phyloP scores from a whole-genome alignment of 2,113 vertebrate genomes.

The Aegithalos caudatus region DNA sequence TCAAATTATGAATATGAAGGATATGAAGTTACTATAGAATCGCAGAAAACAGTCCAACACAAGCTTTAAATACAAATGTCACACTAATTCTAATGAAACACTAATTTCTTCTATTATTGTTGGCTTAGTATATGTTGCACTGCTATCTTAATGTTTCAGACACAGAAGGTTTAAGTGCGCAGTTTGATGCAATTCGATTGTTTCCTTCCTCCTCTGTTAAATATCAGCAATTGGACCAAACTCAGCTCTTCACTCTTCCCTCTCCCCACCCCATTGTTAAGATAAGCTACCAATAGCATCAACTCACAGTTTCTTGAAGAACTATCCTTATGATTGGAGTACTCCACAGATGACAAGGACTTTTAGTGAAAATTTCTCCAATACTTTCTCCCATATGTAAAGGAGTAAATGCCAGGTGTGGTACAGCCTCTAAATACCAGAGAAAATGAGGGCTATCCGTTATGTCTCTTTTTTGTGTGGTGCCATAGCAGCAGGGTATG shows the following conservation, averaged over 20 bases:
- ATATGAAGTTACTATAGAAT: not conserved
- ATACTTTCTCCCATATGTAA: not conserved
- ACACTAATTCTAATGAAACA: not conserved
- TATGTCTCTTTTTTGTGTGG: not conserved
- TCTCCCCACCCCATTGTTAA: not conserved
- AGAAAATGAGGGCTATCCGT: not conserved
- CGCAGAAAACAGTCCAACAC: not conserved
- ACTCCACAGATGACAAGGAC: not conserved
- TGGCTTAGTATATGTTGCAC: not conserved
- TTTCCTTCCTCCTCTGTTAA: not conserved
- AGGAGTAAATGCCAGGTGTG: not conserved
- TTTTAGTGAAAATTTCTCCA: not conserved
- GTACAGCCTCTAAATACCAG: not conserved
- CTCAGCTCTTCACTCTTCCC: not conserved
- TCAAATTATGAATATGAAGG: not conserved
- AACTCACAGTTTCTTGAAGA: not conserved
- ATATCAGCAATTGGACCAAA: not conserved
- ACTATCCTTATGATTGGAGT: not conserved
- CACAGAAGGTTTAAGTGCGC: not conserved
- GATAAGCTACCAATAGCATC: not conserved
- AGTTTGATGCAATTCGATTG: not conserved
- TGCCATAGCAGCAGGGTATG: not conserved
- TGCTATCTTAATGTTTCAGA: not conserved
- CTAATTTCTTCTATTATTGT: not conserved
- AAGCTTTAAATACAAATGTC: not conserved